Evolutionary conservation across 2,797 vertebrate species (phyloP).

Genomic region (Phoebastria nigripes): DNA sequence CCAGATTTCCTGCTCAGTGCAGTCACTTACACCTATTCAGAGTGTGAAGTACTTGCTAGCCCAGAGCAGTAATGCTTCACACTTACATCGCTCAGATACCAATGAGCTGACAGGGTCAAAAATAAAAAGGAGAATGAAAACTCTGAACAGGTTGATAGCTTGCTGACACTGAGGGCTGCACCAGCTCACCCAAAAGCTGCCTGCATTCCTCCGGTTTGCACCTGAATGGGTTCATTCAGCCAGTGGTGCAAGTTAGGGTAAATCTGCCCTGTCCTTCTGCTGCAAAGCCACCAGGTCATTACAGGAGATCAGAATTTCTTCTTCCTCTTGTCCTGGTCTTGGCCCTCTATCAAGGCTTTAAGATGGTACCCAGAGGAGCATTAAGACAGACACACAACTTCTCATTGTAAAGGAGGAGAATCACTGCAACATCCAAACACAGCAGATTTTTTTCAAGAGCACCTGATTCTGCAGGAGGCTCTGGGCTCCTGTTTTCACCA

Average conservation of each 20-base stretch:
- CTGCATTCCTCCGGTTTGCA: neutral
- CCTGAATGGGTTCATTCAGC: neutral
- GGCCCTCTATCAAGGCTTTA: neutral
- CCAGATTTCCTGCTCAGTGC: neutral
- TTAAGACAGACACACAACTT: neutral
- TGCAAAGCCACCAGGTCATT: neutral
- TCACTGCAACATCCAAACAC: neutral
- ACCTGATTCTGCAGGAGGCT: neutral
- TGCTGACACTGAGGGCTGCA: neutral
- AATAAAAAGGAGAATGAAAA: neutral
- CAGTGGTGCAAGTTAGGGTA: neutral
- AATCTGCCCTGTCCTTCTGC: neutral
- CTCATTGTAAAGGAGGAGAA: neutral
- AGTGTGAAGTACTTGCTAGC: neutral
- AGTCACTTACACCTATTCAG: neutral
- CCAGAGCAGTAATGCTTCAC: neutral
- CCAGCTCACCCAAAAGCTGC: neutral
- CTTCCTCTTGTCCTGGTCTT: neutral
- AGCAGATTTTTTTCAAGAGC: neutral
- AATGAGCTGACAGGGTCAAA: neutral
- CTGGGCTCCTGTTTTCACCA: neutral
- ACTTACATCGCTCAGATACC: neutral
- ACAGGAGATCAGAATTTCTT: neutral
- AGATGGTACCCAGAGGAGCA: neutral
- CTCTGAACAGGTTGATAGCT: neutral